phyloP scores from a whole-genome alignment of 23 tunicate species.

The Clavelina lepadiformis region DNA sequence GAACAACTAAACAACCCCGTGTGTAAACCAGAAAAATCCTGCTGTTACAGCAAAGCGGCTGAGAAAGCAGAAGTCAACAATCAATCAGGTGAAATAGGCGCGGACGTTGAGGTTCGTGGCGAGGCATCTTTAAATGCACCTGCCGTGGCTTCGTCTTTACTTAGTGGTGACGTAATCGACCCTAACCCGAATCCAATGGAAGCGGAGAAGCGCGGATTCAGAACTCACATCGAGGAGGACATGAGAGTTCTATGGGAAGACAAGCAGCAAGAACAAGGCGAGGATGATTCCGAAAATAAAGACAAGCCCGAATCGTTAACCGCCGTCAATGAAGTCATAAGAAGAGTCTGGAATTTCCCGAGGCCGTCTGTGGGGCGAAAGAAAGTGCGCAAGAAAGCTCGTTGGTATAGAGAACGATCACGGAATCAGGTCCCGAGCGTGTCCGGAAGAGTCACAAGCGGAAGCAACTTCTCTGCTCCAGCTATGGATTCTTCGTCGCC shows the following conservation, averaged over 20 bases:
- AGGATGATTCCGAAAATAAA: neutral
- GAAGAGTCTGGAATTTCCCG: too few relatives aligned
- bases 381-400: too few relatives aligned
- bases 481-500: too few relatives aligned
- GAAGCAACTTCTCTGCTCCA: too few relatives aligned
- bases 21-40: slow-evolving; percentile 1
- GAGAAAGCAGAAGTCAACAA: neutral
- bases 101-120: neutral
- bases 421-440: too few relatives aligned
- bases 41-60: slow-evolving; percentile 10
- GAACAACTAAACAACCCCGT: slow-evolving; percentile 2
- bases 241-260: slow-evolving; percentile 11
- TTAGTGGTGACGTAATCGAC: neutral
- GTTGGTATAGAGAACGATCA: too few relatives aligned
- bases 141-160: neutral
- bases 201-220: slow-evolving; percentile 31
- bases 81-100: neutral
- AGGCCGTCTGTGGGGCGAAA: too few relatives aligned
- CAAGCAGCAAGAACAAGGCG: neutral
- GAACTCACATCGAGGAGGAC: neutral
- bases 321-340: neutral
- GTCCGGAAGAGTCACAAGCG: too few relatives aligned
- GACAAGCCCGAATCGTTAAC: neutral
- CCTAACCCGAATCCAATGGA: neutral
- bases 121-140: neutral